These are phyloP conservation scores for Hydropotes inermis DNA, from an alignment of 2,113 vertebrate species.

Conservation along the genomic window DNA sequence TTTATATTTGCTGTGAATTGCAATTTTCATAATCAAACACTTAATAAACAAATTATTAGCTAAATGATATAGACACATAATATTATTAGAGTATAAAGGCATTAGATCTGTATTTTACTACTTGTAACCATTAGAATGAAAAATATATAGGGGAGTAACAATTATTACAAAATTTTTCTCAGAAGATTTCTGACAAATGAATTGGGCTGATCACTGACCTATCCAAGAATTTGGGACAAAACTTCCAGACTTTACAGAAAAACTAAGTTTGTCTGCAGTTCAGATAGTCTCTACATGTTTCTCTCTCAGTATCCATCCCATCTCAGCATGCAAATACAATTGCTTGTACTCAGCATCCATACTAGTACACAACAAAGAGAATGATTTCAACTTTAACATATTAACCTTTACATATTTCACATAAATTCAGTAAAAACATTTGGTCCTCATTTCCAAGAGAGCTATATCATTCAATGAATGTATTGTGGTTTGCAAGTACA, in stretches of 20 bases:
- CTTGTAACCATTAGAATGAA: neutral
- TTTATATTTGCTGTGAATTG: neutral
- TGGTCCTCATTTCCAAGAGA: neutral
- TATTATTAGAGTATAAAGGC: neutral
- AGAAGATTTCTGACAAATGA: neutral
- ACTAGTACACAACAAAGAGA: neutral
- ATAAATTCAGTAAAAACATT: neutral
- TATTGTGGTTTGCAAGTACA: neutral
- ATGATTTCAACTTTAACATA: neutral
- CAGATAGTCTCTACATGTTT: neutral
- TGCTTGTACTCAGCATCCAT: neutral
- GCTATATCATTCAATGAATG: neutral
- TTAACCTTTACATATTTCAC: neutral
- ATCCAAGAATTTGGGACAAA: neutral
- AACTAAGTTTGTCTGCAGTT: neutral
- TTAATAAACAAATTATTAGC: neutral
- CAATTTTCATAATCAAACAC: neutral
- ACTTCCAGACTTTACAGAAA: neutral
- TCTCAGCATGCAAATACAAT: neutral
- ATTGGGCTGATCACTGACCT: neutral
- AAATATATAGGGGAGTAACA: neutral
- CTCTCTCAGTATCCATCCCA: neutral
- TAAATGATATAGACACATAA: neutral
- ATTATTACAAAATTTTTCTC: neutral
- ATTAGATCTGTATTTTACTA: neutral